Evolutionary conservation across 1,140 invertebrate genomes (phyloP).

Genomic region (Zaprionus ghesquierei): DNA sequence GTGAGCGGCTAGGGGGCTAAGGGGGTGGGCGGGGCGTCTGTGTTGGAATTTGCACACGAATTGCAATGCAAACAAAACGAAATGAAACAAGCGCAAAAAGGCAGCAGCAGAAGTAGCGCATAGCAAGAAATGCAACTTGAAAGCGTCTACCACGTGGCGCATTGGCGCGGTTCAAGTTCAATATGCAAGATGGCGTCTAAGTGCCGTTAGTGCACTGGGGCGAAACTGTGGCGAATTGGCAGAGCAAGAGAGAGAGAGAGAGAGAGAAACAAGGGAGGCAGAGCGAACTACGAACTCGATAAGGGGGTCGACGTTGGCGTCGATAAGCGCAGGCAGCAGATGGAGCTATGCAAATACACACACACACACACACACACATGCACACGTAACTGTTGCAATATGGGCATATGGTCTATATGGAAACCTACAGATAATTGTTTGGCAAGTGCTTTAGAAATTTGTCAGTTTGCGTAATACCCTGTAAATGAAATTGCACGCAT

Average conservation of each 20-base stretch:
- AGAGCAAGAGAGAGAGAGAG: neutral
- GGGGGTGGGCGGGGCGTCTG: neutral
- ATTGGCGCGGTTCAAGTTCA: conserved; percentile 38
- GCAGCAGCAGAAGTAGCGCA: conserved; percentile 5
- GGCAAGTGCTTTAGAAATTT: neutral
- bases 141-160: conserved; percentile 35
- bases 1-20: neutral
- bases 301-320: neutral
- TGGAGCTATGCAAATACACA: neutral
- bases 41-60: conserved; percentile 30
- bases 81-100: conserved; percentile 22
- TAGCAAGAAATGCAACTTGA: conserved; percentile 13
- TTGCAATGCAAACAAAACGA: conserved; percentile 30
- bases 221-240: neutral
- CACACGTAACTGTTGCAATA: neutral
- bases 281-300: neutral
- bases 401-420: neutral
- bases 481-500: neutral
- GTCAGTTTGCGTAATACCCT: neutral
- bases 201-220: conserved; percentile 10
- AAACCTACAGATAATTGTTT: neutral
- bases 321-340: neutral
- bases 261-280: neutral
- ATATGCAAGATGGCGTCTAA: conserved; percentile 29
- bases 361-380: neutral